Conservation (phyloP, 2,113 vertebrate genomes). For the Pterocles orientalis region DNA sequence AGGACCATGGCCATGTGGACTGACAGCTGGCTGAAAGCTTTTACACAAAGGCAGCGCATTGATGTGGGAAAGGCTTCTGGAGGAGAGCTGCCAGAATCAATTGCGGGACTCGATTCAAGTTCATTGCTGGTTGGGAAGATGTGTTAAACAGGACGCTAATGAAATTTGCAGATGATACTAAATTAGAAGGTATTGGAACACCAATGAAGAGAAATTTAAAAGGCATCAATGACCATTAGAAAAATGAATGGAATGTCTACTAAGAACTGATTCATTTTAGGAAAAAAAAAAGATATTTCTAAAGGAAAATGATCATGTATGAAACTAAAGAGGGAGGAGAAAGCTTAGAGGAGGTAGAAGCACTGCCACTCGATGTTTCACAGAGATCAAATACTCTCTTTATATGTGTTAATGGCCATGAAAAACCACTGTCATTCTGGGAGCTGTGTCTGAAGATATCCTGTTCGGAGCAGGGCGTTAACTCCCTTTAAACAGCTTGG, state of each 20-base stretch:
- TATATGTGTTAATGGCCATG: not conserved
- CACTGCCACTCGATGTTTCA: not conserved
- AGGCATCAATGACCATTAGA: not conserved
- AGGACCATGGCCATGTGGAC: not conserved
- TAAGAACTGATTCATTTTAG: not conserved
- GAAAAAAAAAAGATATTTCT: not conserved
- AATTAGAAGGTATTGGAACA: not conserved
- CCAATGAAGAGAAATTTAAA: not conserved
- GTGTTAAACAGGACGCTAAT: not conserved
- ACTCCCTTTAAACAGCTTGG: not conserved
- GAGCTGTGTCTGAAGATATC: not conserved
- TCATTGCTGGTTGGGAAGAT: not conserved
- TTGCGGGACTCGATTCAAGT: not conserved
- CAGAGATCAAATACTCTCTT: not conserved
- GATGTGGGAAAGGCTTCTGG: not conserved
- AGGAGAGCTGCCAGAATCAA: not conserved
- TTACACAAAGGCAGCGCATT: not conserved
- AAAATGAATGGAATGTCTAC: not conserved
- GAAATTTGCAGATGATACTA: not conserved
- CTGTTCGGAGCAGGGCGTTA: not conserved
- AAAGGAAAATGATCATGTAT: not conserved
- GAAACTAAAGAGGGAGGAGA: not conserved
- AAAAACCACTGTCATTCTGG: not conserved
- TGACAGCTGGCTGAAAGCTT: not conserved
- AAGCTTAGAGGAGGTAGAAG: not conserved